Evolutionary conservation across 2,797 vertebrate genomes (phyloP).

Genomic region (Paramormyrops hopkinsi): DNA sequence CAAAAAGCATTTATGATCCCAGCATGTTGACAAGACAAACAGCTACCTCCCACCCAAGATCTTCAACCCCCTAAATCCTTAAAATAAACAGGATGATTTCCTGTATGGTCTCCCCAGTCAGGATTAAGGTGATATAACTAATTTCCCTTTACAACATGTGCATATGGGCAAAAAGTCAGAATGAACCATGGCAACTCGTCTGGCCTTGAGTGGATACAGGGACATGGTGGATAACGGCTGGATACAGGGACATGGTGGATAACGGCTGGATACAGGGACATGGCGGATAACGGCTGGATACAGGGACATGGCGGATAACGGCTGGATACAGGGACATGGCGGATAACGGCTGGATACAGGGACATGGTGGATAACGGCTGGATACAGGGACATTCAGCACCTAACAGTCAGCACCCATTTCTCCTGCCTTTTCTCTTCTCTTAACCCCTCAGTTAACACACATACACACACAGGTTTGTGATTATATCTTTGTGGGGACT

Average conservation of each 20-base stretch:
- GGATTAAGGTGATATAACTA: constrained; percentile 30
- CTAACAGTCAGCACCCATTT: background rate
- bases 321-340: no score
- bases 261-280: no score
- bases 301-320: no score
- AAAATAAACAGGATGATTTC: background rate
- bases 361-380: no score
- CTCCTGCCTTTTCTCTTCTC: background rate
- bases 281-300: no score
- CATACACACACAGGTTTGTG: background rate
- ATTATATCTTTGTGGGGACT: no score
- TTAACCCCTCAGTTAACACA: background rate
- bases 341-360: no score
- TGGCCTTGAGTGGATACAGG: background rate
- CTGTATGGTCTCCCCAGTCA: constrained; percentile 29
- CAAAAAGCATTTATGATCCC: constrained; percentile 45
- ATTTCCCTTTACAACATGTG: constrained; percentile 20
- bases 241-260: background rate
- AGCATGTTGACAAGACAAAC: constrained; percentile 39
- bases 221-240: background rate
- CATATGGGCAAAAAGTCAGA: background rate
- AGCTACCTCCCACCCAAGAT: background rate
- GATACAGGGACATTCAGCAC: no score
- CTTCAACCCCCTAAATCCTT: constrained; percentile 2
- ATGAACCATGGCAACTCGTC: background rate